A percentile compares a stretch with the other conserved stretches of the same genome.
These are phyloP conservation scores for Melospiza georgiana DNA, from an alignment of 2,113 vertebrate species.

Conservation along the genomic window DNA sequence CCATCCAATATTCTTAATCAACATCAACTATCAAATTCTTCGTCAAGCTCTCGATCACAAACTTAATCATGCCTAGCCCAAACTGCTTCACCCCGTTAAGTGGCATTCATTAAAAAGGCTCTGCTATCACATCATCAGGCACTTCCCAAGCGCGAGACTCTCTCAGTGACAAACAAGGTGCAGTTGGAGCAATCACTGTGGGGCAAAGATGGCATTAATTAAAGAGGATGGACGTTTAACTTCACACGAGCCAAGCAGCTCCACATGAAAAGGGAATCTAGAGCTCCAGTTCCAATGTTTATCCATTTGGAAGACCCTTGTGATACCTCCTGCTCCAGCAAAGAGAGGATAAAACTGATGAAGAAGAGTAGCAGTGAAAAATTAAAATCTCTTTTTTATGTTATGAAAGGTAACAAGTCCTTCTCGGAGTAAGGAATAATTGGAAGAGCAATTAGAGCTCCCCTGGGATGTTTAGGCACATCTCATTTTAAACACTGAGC, in stretches of 20 bases:
- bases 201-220: neutral
- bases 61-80: conserved; percentile 55
- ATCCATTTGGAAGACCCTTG: neutral
- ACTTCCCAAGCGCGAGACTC: neutral
- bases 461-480: neutral
- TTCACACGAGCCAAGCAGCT: neutral
- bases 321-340: neutral
- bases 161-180: conserved; percentile 4
- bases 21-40: conserved; percentile 39
- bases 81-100: conserved; percentile 42
- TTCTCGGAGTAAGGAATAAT: neutral
- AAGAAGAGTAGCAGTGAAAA: neutral
- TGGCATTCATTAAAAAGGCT: conserved; percentile 40
- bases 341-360: neutral
- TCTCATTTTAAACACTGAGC: neutral
- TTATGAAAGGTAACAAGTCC: neutral
- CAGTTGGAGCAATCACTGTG: neutral
- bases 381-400: neutral
- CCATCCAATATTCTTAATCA: conserved; percentile 52
- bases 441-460: neutral
- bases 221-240: neutral
- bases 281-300: neutral
- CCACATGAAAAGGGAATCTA: neutral
- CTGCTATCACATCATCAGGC: neutral
- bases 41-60: conserved; percentile 52